phyloP scores from a whole-genome alignment of 2,113 vertebrate genomes.

The Pteropus alecto region DNA sequence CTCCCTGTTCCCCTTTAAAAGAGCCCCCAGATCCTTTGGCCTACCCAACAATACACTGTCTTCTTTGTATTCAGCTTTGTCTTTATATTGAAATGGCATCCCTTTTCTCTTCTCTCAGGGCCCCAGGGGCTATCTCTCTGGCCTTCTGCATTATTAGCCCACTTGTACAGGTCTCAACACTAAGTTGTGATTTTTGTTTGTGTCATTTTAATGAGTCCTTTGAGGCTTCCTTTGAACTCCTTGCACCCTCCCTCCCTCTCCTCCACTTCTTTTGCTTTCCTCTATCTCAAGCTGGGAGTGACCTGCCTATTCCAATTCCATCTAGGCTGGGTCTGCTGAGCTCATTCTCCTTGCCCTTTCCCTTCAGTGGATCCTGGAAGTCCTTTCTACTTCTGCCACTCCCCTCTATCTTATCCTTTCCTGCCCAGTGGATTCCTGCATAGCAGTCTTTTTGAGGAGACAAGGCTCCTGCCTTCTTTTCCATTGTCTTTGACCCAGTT shows the following conservation, averaged over 20 bases:
- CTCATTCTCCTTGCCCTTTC: background rate
- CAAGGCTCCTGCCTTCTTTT: background rate
- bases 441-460: background rate
- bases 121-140: background rate
- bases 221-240: conserved; percentile 36
- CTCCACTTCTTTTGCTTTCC: background rate
- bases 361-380: background rate
- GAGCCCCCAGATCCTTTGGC: background rate
- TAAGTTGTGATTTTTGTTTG: conserved; percentile 20
- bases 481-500: background rate
- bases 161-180: background rate
- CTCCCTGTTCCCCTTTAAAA: background rate
- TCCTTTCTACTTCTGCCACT: background rate
- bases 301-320: background rate
- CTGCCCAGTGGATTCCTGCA: background rate
- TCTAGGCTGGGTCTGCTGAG: background rate
- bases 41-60: conserved; percentile 42
- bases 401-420: background rate
- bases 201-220: conserved; percentile 56
- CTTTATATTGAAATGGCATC: conserved; percentile 53
- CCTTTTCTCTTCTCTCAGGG: conserved; percentile 60
- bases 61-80: conserved; percentile 46
- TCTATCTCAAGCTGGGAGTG: background rate
- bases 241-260: background rate
- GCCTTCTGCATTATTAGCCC: conserved; percentile 46